These are phyloP conservation scores for Kryptolebias ocellatus DNA, from an alignment of 2,797 vertebrate species.

Conservation along the genomic window DNA sequence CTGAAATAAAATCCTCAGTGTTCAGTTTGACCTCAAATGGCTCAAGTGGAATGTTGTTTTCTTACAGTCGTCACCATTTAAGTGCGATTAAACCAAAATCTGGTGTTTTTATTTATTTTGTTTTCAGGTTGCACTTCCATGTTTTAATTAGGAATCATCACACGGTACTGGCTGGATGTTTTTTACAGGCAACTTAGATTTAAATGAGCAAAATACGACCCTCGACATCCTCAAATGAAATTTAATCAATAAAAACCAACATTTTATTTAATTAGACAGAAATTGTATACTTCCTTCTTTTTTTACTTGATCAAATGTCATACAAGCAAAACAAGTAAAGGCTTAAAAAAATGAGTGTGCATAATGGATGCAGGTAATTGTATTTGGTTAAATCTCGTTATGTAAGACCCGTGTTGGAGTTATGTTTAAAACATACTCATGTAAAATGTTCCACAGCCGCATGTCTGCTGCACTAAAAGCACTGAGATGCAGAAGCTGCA, in stretches of 20 bases:
- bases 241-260: not conserved
- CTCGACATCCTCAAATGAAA: not conserved
- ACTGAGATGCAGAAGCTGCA: conserved; percentile 11
- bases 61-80: conserved; percentile 47
- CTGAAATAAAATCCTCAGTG: conserved; percentile 22
- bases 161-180: not conserved
- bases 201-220: not conserved
- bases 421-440: not conserved
- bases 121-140: not conserved
- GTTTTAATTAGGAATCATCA: not conserved
- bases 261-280: not conserved
- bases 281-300: not conserved
- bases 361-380: too few species aligned
- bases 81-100: conserved; percentile 13
- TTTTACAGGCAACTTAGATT: not conserved
- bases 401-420: not conserved
- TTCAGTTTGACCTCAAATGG: conserved; percentile 29
- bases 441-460: not conserved
- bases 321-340: too few species aligned
- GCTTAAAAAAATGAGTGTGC: too few species aligned
- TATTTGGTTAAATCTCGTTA: not conserved
- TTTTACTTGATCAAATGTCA: not conserved
- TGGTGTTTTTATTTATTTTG: not conserved
- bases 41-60: conserved; percentile 60
- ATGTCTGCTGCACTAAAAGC: not conserved